These are phyloP conservation scores for Microcaecilia unicolor DNA, from an alignment of 2,797 vertebrate genomes.

Conservation along the genomic window DNA sequence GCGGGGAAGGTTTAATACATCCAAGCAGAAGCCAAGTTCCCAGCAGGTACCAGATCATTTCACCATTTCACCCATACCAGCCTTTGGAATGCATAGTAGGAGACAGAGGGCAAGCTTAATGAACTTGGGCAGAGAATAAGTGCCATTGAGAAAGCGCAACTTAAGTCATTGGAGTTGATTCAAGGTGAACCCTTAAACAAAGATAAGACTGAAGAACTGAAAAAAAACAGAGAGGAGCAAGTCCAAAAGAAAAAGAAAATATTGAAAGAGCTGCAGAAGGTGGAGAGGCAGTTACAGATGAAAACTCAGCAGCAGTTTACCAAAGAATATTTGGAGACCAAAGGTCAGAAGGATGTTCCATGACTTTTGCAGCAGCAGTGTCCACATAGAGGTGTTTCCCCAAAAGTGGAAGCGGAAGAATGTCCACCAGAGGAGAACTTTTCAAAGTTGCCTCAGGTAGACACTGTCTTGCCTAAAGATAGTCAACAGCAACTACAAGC, in stretches of 20 bases:
- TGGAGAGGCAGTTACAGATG: constrained; percentile 96
- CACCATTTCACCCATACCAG: constrained; percentile 94
- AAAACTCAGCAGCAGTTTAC: constrained; percentile 99
- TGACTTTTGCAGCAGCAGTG: constrained; percentile 63
- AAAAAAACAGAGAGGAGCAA: constrained; percentile 96
- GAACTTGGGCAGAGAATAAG: constrained; percentile 98
- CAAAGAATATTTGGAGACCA: constrained; percentile 99
- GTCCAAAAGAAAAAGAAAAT: constrained; percentile 99
- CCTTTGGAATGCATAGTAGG: constrained; percentile 98
- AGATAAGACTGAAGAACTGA: constrained; percentile 96
- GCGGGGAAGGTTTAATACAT: no score
- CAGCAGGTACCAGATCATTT: constrained; percentile 88
- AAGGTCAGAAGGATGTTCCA: constrained; percentile 84
- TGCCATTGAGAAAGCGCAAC: constrained; percentile 93
- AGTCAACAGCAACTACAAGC: constrained; percentile 64
- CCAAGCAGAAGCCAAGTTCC: constrained; percentile 90
- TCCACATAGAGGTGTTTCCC: constrained; percentile 68
- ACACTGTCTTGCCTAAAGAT: constrained; percentile 78
- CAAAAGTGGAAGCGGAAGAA: constrained; percentile 58
- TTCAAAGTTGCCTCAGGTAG: constrained; percentile 84
- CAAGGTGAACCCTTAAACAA: constrained; percentile 97
- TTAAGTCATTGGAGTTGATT: constrained; percentile 93
- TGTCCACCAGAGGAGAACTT: constrained; percentile 66
- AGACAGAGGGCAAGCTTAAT: constrained; percentile 97
- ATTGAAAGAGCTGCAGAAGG: constrained; percentile 97